Evolutionary conservation across 2,797 vertebrate species (phyloP), one percentile per base, ranked within the genome.

Genomic region (Crax fasciolata): DNA sequence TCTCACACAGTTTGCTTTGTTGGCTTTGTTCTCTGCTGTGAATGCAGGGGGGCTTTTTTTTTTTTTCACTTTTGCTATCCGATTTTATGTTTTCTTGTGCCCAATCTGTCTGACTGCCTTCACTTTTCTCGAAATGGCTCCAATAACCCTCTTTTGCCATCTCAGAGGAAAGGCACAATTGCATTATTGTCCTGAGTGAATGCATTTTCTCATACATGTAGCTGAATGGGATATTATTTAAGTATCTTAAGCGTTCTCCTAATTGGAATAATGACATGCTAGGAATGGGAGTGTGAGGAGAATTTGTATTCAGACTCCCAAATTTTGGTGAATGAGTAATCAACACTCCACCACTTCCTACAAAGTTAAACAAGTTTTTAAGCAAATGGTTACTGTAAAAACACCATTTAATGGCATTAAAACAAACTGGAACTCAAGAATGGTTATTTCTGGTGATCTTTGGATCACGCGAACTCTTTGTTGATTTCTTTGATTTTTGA

Each of bases 261-360:
- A 84, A 72, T 58, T 90, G 90, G 65, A 93, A 71, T 86, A 93
- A 62, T 61, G 59, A 84, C 3, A 12, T 79, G 44, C 63, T 68
- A 79, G 68, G 88, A 87, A 82, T 68, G 38, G 74, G 46, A 94
- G 11, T 7, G 11, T 0, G 0, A 93, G 76, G 12, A 87, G 73
- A 85, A 89, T 90, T 92, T 84, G 66, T 76, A 81, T 86, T 86
- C 85, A 84, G 49, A 51, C 20, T 89, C 41, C 41, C 30, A 58
- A 79, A 86, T 93, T 96, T 81, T 57, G 76, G 74, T 89, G 85
- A 94, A 93, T 82, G 77, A 93, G 24, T 94, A 87, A 95, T 94
- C 79, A 89, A 82, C 30, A 52, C 68, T 89, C 71, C 63, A 76
- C 71, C 67, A 18, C 49, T 90, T 92, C 65, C 92, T 85, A 79